Evolutionary conservation across 2,888 invertebrate species (phyloP), one percentile per base, ranked within the genome.

Genomic region (Parnassius glacialis): DNA sequence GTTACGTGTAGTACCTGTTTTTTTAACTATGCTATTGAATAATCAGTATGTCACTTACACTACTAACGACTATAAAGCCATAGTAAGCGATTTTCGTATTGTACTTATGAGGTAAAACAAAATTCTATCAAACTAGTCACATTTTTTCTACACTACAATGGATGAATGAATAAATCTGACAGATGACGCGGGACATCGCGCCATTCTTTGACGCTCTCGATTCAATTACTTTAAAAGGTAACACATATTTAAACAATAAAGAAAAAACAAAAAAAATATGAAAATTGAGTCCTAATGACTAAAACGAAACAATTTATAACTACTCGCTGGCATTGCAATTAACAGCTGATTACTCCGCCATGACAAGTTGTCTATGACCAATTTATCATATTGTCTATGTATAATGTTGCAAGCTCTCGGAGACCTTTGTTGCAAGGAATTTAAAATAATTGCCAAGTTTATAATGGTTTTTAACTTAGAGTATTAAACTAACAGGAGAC

Each of bases 281-380:
- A 71, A 73, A 78, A 67, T 57, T 61, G 61, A 57, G 68, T 75
- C 75, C 64, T 71, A 74, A 65, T 66, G 62, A 67, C 61, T 67
- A 70, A 67, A 73, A 72, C 62, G 64, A 78, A 78, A 75, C 70
- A 77, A 75, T 80, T 78, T 75, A 75, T 71, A 78, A 72, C 65
- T 81, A 78, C 71, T 83, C 79, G 74, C 74, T 83, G 81, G 81
- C 85, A 89, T 87, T 82, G 84, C 86, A 85, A 87, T 84, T 85
- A 89, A 84, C 90, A 90, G 89, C 89, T 90, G 90, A 90, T 90
- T 87, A 90, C 84, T 84, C 84, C 87, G 88, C 90, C 89, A 88
- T 88, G 86, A 83, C 85, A 83, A 80, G 71, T 76, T 78, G 72
- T 77, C 72, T 78, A 70, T 76, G 72, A 68, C 66, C 58, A 62